These are phyloP conservation scores for Ormia ochracea DNA, from an alignment of 2,888 invertebrate species.

Conservation along the genomic window DNA sequence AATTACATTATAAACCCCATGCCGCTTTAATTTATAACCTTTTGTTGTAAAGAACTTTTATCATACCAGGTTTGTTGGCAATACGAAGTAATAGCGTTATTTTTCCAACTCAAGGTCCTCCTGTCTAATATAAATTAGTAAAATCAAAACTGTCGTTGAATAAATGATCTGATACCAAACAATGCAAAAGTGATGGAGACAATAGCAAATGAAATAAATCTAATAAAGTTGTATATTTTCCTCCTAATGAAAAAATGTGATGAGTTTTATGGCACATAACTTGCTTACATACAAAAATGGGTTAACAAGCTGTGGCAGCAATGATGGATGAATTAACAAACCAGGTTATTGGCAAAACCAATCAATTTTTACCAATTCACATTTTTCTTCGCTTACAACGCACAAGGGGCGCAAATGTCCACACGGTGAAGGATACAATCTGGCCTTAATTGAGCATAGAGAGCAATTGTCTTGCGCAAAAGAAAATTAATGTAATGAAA, in stretches of 20 bases:
- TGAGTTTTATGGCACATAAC: conserved; percentile 43
- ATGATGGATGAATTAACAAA: conserved; percentile 2
- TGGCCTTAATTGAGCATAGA: conserved; percentile 59
- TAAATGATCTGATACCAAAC: conserved; percentile 20
- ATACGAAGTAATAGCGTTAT: not conserved
- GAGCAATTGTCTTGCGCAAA: conserved; percentile 17
- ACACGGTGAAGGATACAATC: conserved; percentile 62
- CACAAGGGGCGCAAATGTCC: conserved; percentile 26
- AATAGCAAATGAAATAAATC: conserved; percentile 43
- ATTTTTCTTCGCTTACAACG: not conserved
- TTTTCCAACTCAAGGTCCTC: conserved; percentile 37
- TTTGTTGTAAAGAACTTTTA: conserved; percentile 11
- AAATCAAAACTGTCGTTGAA: conserved; percentile 23
- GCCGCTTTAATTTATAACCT: conserved; percentile 11
- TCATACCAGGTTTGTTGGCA: conserved; percentile 6
- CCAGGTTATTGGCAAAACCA: conserved; percentile 37
- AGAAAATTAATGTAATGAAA: not conserved
- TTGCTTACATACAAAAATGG: conserved; percentile 51
- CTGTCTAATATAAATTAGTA: conserved; percentile 27
- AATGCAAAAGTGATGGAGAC: conserved; percentile 39
- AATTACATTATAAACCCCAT: conserved; percentile 21
- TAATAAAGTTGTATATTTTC: conserved; percentile 7
- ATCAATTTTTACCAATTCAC: conserved; percentile 17
- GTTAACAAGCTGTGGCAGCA: conserved; percentile 53
- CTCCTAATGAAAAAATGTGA: conserved; percentile 21